These are phyloP conservation scores for Hydrochoerus hydrochaeris DNA, from an alignment of 2,113 vertebrate species.

Conservation along the genomic window DNA sequence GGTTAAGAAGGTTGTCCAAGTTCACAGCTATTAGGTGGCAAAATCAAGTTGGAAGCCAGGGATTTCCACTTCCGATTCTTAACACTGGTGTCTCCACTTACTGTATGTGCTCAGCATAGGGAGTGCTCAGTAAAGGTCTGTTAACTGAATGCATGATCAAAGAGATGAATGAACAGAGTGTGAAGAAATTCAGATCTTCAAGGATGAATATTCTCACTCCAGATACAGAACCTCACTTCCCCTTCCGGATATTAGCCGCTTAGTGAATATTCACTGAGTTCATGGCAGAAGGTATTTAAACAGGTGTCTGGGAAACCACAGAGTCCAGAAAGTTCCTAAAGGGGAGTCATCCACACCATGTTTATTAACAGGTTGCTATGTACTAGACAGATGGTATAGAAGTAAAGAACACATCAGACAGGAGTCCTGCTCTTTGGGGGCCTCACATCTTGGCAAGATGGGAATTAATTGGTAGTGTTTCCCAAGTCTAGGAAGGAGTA, in stretches of 20 bases:
- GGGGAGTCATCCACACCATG: not conserved
- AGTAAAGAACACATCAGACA: not conserved
- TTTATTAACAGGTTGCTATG: not conserved
- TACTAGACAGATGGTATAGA: not conserved
- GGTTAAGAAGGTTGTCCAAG: not conserved
- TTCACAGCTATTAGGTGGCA: not conserved
- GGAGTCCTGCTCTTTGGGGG: not conserved
- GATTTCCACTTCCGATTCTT: not conserved
- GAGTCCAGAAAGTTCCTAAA: slow-evolving; percentile 13
- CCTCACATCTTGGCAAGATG: not conserved
- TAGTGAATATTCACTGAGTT: not conserved
- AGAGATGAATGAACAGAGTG: not conserved
- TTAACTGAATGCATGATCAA: not conserved
- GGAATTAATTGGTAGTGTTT: not conserved
- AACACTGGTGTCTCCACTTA: not conserved
- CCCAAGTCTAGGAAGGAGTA: not conserved
- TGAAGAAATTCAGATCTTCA: not conserved
- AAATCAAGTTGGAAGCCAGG: slow-evolving; percentile 12
- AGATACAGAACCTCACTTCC: not conserved
- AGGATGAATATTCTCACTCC: not conserved
- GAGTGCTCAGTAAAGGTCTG: not conserved
- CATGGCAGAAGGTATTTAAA: not conserved
- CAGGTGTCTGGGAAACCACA: not conserved
- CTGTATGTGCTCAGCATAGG: not conserved
- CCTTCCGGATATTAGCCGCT: not conserved